Base-by-base conservation (phyloP, 2,888 invertebrate genomes). In the Cantharis rufa region DNA sequence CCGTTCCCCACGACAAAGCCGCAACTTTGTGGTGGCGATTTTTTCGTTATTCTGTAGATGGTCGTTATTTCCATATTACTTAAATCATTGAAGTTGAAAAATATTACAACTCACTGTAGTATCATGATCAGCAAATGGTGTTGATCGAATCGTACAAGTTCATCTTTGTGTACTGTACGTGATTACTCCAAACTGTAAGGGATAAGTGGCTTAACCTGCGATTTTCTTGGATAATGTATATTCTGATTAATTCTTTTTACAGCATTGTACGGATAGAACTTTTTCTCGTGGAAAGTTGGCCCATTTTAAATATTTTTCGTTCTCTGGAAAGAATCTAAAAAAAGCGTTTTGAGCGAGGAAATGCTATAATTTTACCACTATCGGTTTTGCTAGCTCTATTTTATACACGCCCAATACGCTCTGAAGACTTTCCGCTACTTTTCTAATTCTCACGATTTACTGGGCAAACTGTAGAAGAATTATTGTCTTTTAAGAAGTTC, bases 91-190 rank as follows among this genome's bases (percentile, higher is more conserved):
- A 11, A 28, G 28, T 28, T 11, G 11, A 11, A 28, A 27, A 69
- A 28, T 32, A 32, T 21, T 24, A 24, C 9, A 28, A 32, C 32
- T 13, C 11, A 13, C 32, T 32, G 1, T 32, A 13, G 3, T 28
- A 28, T 11, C 10, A 28, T 11, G 11, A n/a, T 5, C 32, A 32
- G 4, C 15, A 24, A 24, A 24, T 1, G 64, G 5, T 16, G 11
- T 28, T 21, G 13, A 24, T 66, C n/a, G 21, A n/a, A 21, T 21
- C 64, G 24, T 13, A 13, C 13, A 32, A 21, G 24, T 21, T 63
- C 74, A 66, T 69, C n/a, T 28, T 13, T 77, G 74, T 77, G 71
- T 77, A 77, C 72, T 68, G 62, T 71, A 77, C 74, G 77, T 74
- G 74, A 77, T 77, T 77, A 63, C 71, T 74, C n/a, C 48, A 69